A percentile compares a stretch with the other conserved stretches of the same genome.
Evolutionary conservation across 1,140 invertebrate genomes (phyloP).

Genomic region (Drosophila lowei): DNA sequence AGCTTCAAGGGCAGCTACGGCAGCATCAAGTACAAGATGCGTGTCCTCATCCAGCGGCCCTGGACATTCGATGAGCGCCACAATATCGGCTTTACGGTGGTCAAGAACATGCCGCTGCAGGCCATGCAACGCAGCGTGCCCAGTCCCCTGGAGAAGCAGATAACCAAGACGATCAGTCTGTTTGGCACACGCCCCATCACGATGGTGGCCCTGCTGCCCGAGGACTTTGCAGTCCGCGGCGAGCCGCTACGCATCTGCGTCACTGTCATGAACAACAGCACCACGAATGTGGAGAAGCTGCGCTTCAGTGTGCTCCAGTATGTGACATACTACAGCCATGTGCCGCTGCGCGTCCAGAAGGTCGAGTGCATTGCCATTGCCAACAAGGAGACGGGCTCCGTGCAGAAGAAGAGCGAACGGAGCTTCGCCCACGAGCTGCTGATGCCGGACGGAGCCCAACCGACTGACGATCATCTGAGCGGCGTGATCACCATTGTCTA

Average conservation of each 20-base stretch:
- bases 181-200: slow-evolving; percentile 78
- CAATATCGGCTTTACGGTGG: slow-evolving; percentile 70
- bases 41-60: slow-evolving; percentile 73
- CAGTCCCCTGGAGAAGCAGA: slow-evolving; percentile 72
- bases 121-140: slow-evolving; percentile 50
- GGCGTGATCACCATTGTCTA: slow-evolving; percentile 77
- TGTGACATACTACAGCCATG: slow-evolving; percentile 74
- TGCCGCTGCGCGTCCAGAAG: slow-evolving; percentile 70
- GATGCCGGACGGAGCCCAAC: slow-evolving; percentile 68
- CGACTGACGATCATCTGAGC: slow-evolving; percentile 66
- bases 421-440: slow-evolving; percentile 78
- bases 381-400: slow-evolving; percentile 77
- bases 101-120: slow-evolving; percentile 70
- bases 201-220: slow-evolving; percentile 69
- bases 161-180: slow-evolving; percentile 79
- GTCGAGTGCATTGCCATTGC: slow-evolving; percentile 71
- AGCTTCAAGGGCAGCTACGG: slow-evolving; percentile 77
- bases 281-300: slow-evolving; percentile 78
- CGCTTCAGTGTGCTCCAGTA: slow-evolving; percentile 73
- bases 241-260: slow-evolving; percentile 78
- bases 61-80: slow-evolving; percentile 80
- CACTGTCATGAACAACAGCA: slow-evolving; percentile 77
- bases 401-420: slow-evolving; percentile 78
- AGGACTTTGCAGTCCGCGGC: slow-evolving; percentile 70
- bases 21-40: slow-evolving; percentile 81